Percentiles rank a stretch among this genome's conserved stretches.
Evolutionary conservation across 2,888 invertebrate species (phyloP).

Genomic region (Andrena camellia): DNA sequence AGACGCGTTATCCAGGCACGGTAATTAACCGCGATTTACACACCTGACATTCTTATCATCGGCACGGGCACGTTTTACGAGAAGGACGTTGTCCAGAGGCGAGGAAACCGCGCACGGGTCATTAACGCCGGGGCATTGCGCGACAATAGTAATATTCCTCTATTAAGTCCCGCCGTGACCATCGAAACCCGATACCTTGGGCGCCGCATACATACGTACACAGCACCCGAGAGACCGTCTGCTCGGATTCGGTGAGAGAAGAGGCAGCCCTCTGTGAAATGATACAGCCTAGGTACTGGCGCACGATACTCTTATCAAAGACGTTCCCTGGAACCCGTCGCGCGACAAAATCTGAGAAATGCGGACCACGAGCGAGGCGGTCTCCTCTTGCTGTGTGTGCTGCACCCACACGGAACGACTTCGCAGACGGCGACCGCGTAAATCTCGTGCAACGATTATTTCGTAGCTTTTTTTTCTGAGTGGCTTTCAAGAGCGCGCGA

Average conservation of each 20-base stretch:
- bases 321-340: constrained; percentile 9
- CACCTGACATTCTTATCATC: constrained; percentile 44
- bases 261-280: constrained; percentile 5
- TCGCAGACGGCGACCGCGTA: constrained; percentile 10
- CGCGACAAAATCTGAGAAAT: constrained; percentile 46
- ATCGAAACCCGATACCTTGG: constrained; percentile 26
- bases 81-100: constrained; percentile 14
- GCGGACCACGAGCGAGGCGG: neutral
- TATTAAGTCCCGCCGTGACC: constrained; percentile 2
- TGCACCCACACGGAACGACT: neutral
- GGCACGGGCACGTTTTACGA: constrained; percentile 19
- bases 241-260: constrained; percentile 14
- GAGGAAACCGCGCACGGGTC: constrained; percentile 26
- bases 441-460: constrained; percentile 37
- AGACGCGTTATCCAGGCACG: constrained; percentile 18
- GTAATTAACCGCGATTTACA: constrained; percentile 44
- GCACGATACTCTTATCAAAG: constrained; percentile 36
- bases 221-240: neutral
- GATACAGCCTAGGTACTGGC: constrained; percentile 25
- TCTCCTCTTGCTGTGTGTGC: constrained; percentile 17
- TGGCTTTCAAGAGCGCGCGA: neutral
- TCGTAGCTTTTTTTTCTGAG: constrained; percentile 9
- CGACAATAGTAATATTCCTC: constrained; percentile 28
- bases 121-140: constrained; percentile 9
- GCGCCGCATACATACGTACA: neutral